Conservation (phyloP, 2,113 vertebrate species). For the Notechis scutatus region DNA sequence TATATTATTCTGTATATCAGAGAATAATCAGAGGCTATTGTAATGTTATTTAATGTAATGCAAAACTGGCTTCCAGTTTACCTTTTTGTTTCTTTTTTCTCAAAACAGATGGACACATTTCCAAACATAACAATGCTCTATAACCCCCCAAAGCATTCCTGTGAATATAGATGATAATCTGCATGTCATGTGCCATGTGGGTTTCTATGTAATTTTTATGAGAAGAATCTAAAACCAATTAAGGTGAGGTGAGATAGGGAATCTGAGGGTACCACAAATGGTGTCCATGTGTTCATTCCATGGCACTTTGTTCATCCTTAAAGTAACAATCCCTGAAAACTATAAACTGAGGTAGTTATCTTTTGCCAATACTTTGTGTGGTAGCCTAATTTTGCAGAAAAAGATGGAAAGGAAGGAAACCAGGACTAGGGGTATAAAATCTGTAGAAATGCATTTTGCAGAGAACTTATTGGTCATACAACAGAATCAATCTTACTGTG, state of each 20-base stretch:
- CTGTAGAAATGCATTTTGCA: neutral
- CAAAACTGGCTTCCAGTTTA: neutral
- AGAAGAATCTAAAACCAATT: neutral
- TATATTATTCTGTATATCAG: constrained; percentile 26
- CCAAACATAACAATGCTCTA: neutral
- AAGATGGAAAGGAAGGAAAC: neutral
- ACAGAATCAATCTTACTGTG: neutral
- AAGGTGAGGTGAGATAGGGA: neutral
- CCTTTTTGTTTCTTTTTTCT: neutral
- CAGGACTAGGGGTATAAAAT: neutral
- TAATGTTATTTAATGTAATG: neutral
- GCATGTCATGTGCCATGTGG: neutral
- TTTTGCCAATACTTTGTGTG: neutral
- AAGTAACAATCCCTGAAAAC: neutral
- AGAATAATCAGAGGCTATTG: neutral
- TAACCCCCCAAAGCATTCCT: neutral
- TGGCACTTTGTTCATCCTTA: neutral
- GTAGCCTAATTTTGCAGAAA: neutral
- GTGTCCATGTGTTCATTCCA: neutral
- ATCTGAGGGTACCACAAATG: neutral
- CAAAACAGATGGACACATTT: neutral
- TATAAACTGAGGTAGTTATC: neutral
- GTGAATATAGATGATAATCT: neutral
- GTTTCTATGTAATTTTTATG: neutral
- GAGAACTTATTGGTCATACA: neutral